Evolutionary conservation across 2,113 vertebrate genomes (phyloP).

Genomic region (Onychostruthus taczanowskii): DNA sequence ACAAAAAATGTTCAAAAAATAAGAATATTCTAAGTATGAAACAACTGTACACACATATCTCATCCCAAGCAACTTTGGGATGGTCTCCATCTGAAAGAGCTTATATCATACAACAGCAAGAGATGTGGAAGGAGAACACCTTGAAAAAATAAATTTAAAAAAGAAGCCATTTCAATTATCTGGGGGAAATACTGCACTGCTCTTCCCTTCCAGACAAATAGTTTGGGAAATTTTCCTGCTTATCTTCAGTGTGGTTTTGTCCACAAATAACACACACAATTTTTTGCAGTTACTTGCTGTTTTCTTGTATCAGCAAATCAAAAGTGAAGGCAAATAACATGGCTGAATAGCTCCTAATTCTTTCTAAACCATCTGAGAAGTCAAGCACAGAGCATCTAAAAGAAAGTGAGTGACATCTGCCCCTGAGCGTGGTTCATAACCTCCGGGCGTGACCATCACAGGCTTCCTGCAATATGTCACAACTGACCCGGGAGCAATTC

Average conservation of each 20-base stretch:
- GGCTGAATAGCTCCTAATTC: not conserved
- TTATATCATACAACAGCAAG: not conserved
- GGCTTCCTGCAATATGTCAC: not conserved
- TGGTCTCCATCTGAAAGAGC: not conserved
- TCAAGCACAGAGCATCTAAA: not conserved
- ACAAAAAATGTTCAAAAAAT: not conserved
- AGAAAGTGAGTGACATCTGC: not conserved
- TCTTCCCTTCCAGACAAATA: not conserved
- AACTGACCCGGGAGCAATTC: not conserved
- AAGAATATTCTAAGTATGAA: not conserved
- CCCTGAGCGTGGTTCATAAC: not conserved
- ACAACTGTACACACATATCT: not conserved
- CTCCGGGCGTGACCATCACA: not conserved
- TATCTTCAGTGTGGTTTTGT: not conserved
- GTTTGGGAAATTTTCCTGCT: not conserved
- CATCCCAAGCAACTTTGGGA: not conserved
- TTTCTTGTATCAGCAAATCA: not conserved
- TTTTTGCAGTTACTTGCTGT: not conserved
- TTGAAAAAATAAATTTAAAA: not conserved
- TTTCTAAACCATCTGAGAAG: constrained; percentile 2
- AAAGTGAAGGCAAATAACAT: constrained; percentile 23
- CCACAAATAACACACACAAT: not conserved
- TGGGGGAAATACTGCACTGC: not conserved
- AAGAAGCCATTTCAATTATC: not conserved
- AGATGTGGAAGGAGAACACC: accelerated